Conservation (phyloP, 2,888 invertebrate species). For the Xestia rhomboidea region DNA sequence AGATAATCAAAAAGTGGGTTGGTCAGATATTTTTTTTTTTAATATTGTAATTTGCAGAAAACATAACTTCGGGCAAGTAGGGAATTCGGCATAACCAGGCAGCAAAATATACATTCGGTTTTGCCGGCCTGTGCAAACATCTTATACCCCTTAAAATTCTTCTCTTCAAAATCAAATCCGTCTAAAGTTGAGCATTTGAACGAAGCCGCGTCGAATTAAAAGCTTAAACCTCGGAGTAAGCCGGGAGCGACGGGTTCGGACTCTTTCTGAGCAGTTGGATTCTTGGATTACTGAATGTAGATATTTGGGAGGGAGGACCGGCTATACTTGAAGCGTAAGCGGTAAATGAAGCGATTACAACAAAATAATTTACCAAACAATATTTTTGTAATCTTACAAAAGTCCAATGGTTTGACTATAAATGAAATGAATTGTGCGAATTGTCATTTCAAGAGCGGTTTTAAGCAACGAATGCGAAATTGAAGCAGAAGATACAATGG, state of each 20-base stretch:
- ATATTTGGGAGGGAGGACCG: conserved; percentile 18
- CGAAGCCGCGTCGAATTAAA: conserved; percentile 13
- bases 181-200: conserved; percentile 31
- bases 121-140: neutral
- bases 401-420: neutral
- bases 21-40: neutral
- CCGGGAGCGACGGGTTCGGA: conserved; percentile 36
- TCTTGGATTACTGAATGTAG: conserved; percentile 36
- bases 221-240: conserved; percentile 29
- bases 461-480: neutral
- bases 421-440: neutral
- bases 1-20: neutral
- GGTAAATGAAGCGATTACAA: conserved; percentile 18
- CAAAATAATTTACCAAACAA: neutral
- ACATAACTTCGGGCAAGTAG: no score
- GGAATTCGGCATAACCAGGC: no score
- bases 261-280: conserved; percentile 33
- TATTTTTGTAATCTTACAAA: neutral
- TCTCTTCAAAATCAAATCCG: neutral
- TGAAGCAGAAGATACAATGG: neutral
- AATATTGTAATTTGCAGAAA: neutral
- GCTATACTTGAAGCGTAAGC: conserved; percentile 15
- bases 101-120: neutral
- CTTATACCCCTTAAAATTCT: neutral
- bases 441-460: neutral